These are phyloP conservation scores for Ciconia stormi DNA, from an alignment of 2,113 vertebrate species.

Conservation along the genomic window DNA sequence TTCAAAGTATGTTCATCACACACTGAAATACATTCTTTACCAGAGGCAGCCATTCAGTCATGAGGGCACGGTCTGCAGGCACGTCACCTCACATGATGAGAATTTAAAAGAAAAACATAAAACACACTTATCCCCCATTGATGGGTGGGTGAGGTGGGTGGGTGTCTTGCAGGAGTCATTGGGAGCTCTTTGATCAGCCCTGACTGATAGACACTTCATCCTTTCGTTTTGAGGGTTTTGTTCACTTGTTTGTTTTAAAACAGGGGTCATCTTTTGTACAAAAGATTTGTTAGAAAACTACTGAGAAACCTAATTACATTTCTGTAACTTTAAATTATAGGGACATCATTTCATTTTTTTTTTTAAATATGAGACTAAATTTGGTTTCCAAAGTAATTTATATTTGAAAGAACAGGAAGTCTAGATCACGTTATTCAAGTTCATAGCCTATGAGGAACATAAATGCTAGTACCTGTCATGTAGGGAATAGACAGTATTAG, in stretches of 20 bases:
- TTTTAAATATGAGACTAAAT: not conserved
- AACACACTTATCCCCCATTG: not conserved
- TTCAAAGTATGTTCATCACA: not conserved
- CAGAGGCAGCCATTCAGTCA: not conserved
- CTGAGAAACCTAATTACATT: not conserved
- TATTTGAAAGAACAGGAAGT: not conserved
- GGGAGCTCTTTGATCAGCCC: not conserved
- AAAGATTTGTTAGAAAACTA: not conserved
- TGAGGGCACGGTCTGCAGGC: not conserved
- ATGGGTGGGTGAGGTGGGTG: no score
- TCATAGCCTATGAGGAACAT: not conserved
- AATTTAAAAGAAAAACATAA: not conserved
- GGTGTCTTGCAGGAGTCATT: not conserved
- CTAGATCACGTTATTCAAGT: not conserved
- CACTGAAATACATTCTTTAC: accelerated
- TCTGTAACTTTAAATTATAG: not conserved
- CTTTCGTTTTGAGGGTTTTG: not conserved
- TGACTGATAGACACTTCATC: not conserved
- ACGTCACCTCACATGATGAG: not conserved
- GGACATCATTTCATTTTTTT: accelerated
- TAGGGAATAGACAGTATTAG: not conserved
- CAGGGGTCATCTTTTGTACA: not conserved
- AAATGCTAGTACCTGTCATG: not conserved
- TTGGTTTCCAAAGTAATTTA: not conserved
- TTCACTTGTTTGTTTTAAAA: not conserved